Evolutionary conservation across 2,888 invertebrate species (phyloP), one percentile per base, ranked within the genome.

Genomic region (Orthonychiurus folsomi): DNA sequence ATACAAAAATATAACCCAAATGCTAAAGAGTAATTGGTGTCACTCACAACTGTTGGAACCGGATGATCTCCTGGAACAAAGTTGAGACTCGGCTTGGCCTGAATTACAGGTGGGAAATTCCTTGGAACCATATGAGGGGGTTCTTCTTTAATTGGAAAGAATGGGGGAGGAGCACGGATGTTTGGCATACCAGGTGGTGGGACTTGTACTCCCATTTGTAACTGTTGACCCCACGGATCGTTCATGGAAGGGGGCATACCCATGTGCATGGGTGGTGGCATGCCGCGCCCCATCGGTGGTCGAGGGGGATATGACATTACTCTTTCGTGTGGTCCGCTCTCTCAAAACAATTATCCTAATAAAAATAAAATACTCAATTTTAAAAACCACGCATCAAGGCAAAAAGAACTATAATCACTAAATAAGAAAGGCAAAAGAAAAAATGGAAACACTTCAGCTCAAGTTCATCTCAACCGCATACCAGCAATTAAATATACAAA

Each of bases 221-320:
- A 61, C 0, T 66, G 67, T 25, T 64, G 37, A 15, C 37, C 37
- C 37, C 37, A 37, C n/a, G 52, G 52, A 52, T 23, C 52, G 20
- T 21, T 5, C 21, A 52, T 21, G 9, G 52, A 20, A 52, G 52
- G 52, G 5, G 52, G 52, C 23, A 63, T 60, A 15, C 12, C 57
- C 59, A 62, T 58, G 3, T 56, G 50, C 61, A 61, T 57, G 1
- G 52, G 28, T 3, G n/a, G n/a, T n/a, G 56, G 60, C 60, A 60
- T 56, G 12, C 60, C 63, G n/a, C 85, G 85, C 74, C 84, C 83
- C 79, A 90, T 86, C 23, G 89, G 86, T 56, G 89, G 88, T 74
- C 90, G 84, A 72, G 91, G 88, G 69, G 92, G 93, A 79, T 86
- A 93, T 70, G 93, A 93, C 93, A 93, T 93, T n/a, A n/a, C n/a